These are phyloP conservation scores for Artibeus jamaicensis DNA, from an alignment of 2,797 vertebrate genomes.

Conservation along the genomic window DNA sequence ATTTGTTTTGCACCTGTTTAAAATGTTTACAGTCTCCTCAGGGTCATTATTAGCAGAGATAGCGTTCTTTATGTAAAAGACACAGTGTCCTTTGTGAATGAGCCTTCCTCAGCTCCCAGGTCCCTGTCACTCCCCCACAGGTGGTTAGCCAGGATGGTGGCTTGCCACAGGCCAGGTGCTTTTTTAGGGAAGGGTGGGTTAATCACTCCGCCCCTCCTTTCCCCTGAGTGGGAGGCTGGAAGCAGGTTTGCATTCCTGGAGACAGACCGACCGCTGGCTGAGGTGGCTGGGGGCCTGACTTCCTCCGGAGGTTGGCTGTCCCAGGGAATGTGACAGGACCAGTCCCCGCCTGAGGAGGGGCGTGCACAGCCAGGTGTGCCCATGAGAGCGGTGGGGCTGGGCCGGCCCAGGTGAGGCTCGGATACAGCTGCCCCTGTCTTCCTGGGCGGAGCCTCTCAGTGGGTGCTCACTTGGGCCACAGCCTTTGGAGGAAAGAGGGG, in stretches of 20 bases:
- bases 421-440: not conserved
- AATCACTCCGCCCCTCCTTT: not conserved
- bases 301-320: not conserved
- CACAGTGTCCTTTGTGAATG: accelerated
- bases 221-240: not conserved
- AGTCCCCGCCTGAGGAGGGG: too few species aligned
- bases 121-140: not conserved
- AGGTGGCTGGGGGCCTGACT: not conserved
- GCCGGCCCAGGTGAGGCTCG: not conserved
- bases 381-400: not conserved
- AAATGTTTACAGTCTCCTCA: not conserved
- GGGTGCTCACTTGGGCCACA: not conserved
- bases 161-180: not conserved
- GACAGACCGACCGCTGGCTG: not conserved
- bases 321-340: not conserved
- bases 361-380: not conserved
- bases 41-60: too few species aligned
- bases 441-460: not conserved
- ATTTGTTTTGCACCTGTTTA: accelerated
- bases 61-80: not conserved
- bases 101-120: not conserved
- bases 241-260: not conserved
- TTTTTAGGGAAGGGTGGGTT: accelerated
- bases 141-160: accelerated
- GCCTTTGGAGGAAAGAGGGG: not conserved